These are phyloP conservation scores for Seira musarum DNA, from an alignment of 2,888 invertebrate species.

Conservation along the genomic window DNA sequence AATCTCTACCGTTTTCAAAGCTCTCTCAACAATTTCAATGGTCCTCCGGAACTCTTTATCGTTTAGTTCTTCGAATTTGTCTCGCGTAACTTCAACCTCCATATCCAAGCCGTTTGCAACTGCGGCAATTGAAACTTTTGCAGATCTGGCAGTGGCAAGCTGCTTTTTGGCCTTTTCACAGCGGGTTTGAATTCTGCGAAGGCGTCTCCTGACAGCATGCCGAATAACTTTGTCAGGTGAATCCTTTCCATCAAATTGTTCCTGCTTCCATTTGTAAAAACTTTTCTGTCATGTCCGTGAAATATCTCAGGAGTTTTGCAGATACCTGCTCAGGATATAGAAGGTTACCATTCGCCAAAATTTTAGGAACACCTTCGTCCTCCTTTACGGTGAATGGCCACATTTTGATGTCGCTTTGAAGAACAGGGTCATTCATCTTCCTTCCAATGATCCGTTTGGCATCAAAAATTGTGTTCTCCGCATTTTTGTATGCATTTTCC, in stretches of 20 bases:
- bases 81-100: slow-evolving; percentile 1
- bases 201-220: slow-evolving; percentile 11
- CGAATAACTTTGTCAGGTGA: slow-evolving; percentile 12
- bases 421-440: slow-evolving; percentile 35
- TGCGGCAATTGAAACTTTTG: slow-evolving; percentile 11
- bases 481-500: slow-evolving; percentile 78
- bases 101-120: slow-evolving; percentile 19
- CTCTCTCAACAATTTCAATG: slow-evolving; percentile 27
- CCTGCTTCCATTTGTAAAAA: slow-evolving; percentile 25
- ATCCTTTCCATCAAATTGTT: slow-evolving; percentile 74
- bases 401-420: slow-evolving; percentile 54
- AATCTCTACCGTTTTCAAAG: neutral
- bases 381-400: slow-evolving; percentile 70
- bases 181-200: slow-evolving; percentile 19
- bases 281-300: slow-evolving; percentile 44
- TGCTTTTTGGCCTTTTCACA: slow-evolving; percentile 33
- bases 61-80: slow-evolving; percentile 39
- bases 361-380: slow-evolving; percentile 75
- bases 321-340: slow-evolving; percentile 57
- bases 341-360: slow-evolving; percentile 71
- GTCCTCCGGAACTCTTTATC: slow-evolving; percentile 10
- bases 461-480: slow-evolving; percentile 78
- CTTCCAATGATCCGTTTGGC: slow-evolving; percentile 70
- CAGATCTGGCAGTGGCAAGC: neutral
- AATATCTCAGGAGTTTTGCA: slow-evolving; percentile 39